These are phyloP conservation scores for Conger conger DNA, from an alignment of 2,113 vertebrate genomes.

Conservation along the genomic window DNA sequence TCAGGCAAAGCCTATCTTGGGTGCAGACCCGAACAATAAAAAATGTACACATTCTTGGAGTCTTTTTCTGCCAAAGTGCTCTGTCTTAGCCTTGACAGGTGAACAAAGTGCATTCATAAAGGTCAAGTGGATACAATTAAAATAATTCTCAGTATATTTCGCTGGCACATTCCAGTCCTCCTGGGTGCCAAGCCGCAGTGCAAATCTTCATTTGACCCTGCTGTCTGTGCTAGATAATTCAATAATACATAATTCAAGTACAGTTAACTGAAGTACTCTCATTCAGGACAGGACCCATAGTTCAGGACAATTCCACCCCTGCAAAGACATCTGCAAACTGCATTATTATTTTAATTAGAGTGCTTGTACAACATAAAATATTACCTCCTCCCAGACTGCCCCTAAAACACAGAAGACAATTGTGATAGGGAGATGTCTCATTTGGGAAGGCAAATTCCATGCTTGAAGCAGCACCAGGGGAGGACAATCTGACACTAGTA, in stretches of 20 bases:
- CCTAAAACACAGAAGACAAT: background rate
- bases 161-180: background rate
- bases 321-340: background rate
- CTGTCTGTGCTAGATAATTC: conserved; percentile 21
- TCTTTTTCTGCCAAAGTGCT: background rate
- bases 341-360: background rate
- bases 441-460: background rate
- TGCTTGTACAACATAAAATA: background rate
- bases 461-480: background rate
- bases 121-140: conserved; percentile 23
- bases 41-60: background rate
- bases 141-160: conserved; percentile 18
- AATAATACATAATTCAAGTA: background rate
- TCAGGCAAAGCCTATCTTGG: background rate
- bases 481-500: background rate
- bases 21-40: background rate
- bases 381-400: background rate
- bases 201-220: conserved; percentile 19
- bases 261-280: background rate
- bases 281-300: background rate
- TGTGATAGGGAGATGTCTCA: background rate
- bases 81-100: conserved; percentile 5
- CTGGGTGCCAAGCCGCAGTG: background rate
- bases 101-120: conserved; percentile 5
- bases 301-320: background rate